A percentile compares a stretch with the other conserved stretches of the same genome.
Conservation (phyloP, 1,140 invertebrate genomes). For the Brachionus calyciflorus region DNA sequence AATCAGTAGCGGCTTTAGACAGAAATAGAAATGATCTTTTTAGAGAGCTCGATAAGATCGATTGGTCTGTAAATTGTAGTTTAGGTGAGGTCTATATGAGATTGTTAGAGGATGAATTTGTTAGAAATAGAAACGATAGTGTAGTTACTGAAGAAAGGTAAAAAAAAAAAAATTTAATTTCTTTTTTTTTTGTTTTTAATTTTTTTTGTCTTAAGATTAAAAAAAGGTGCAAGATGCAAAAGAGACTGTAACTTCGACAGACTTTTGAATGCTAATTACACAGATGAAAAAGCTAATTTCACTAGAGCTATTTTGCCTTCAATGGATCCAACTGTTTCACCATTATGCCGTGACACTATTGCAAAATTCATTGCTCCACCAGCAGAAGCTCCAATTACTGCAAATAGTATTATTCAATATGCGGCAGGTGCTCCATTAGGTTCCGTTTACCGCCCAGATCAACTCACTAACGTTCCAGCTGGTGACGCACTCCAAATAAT, state of each 20-base stretch:
- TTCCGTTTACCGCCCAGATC: background rate
- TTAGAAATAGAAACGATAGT: background rate
- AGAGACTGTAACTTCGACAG: constrained; percentile 22
- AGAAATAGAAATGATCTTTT: background rate
- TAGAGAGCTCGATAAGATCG: background rate
- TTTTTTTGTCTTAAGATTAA: background rate
- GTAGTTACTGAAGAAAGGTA: background rate
- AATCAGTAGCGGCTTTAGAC: background rate
- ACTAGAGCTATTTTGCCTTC: background rate
- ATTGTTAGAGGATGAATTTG: constrained; percentile 16
- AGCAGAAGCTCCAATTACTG: background rate
- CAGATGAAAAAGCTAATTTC: background rate
- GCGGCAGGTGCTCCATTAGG: constrained; percentile 1
- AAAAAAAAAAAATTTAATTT: background rate
- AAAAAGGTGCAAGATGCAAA: background rate
- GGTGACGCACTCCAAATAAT: background rate
- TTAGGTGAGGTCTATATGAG: background rate
- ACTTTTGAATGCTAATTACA: background rate
- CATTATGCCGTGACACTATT: background rate
- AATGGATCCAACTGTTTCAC: background rate
- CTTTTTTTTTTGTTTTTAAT: no score
- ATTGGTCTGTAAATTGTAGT: background rate
- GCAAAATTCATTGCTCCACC: background rate
- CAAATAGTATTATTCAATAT: no score
- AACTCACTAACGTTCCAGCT: background rate